Evolutionary conservation across 2,113 vertebrate genomes (phyloP).

Genomic region (Tricholaema leucomelas): DNA sequence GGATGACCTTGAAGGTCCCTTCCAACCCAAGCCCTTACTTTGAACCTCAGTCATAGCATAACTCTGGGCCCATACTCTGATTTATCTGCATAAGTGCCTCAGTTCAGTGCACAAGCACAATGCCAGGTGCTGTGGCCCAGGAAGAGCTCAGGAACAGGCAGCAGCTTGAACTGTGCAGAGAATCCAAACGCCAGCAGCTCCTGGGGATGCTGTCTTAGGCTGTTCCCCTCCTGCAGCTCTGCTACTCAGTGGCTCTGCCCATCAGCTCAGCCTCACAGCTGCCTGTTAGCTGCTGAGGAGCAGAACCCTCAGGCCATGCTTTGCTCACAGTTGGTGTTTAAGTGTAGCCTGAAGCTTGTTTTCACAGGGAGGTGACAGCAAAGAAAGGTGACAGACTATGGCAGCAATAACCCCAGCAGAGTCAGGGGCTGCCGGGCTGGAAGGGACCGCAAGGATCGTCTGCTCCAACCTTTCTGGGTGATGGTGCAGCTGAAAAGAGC

Average conservation of each 20-base stretch:
- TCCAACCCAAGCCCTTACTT: no score
- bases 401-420: not conserved
- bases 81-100: no score
- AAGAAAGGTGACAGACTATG: not conserved
- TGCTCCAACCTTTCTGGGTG: no score
- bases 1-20: no score
- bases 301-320: not conserved
- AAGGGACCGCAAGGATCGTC: no score
- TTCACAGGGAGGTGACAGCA: not conserved
- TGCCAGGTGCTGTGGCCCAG: not conserved
- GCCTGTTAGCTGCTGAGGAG: not conserved
- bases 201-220: fast-evolving
- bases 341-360: not conserved
- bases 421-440: no score
- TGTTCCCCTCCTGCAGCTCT: not conserved
- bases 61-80: no score
- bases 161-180: not conserved
- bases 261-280: not conserved
- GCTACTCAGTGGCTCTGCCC: not conserved
- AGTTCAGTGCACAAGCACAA: not conserved
- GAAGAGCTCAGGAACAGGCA: not conserved
- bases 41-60: no score
- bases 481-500: no score
- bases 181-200: not conserved
- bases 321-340: not conserved